These are phyloP conservation scores for Thysanoteuthis rhombus DNA, from an alignment of 2,888 invertebrate species.

Conservation along the genomic window DNA sequence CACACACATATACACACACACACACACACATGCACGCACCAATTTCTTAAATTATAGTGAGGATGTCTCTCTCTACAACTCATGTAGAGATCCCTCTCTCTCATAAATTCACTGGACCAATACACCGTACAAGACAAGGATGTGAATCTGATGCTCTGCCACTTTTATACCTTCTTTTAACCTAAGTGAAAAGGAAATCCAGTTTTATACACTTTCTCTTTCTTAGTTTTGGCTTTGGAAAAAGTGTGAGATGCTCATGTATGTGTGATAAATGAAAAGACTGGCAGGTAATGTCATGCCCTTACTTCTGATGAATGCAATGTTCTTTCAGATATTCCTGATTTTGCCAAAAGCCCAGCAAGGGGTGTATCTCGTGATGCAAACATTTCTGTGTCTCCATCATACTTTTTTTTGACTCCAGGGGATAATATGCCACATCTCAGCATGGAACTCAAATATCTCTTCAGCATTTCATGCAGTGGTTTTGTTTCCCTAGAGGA, in stretches of 20 bases:
- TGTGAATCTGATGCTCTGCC: background rate
- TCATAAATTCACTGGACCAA: background rate
- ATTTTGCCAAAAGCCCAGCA: background rate
- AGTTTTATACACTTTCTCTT: background rate
- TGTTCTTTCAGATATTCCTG: background rate
- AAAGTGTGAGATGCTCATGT: background rate
- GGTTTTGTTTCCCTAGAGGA: background rate
- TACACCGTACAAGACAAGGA: background rate
- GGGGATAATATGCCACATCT: background rate
- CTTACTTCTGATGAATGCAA: background rate
- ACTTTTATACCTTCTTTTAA: background rate
- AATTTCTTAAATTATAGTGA: no score
- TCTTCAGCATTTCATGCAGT: background rate
- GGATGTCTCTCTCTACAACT: no score
- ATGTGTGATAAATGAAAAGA: background rate
- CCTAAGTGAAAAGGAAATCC: background rate
- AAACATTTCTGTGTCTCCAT: background rate
- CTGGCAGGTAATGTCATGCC: conserved; percentile 12
- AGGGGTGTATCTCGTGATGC: background rate
- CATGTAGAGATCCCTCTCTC: background rate
- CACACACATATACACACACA: no score
- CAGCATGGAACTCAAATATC: background rate
- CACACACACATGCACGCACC: no score
- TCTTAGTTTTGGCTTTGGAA: background rate
- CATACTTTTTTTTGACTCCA: background rate